Evolutionary conservation across 2,113 vertebrate species (phyloP), one percentile per base, ranked within the genome.

Genomic region (Vicugna pacos): DNA sequence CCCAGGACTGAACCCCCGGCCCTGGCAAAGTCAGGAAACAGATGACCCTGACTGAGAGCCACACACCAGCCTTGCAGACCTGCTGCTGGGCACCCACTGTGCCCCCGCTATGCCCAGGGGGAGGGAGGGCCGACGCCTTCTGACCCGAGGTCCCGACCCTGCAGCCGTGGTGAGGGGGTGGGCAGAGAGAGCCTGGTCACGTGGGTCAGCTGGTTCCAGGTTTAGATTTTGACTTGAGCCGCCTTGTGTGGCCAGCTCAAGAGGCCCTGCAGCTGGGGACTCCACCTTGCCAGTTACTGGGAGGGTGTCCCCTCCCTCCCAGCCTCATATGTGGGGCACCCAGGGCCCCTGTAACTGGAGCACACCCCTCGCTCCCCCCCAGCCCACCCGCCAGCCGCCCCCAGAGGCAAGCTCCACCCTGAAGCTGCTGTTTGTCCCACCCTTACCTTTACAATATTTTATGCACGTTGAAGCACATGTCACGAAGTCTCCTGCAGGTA

Each of bases 21-120:
- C 19, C 38, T 2, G 0, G 72, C 52, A n/a, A 32, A 16, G 12
- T 2, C 0, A 2, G 58, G 24, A 38, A 48, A 13, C 35, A 13
- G 83, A n/a, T 65, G 52, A n/a, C 4, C 75, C 90, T 0, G 0
- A 0, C 35, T 2, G 7, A 48, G 42, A 65, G 69, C 42, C 20
- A 2, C 32, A 5, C 1, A 0, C 42, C 42, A 38, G 54, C 28
- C 42, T 70, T 14, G 12, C 15, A 2, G 8, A 28, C 42, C 52
- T 38, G 46, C 42, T 16, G 32, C 14, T 4, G 1, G 38, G 52
- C 1, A 5, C 79, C 20, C 1, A 0, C 62, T 42, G 19, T 26
- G 65, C 0, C 0, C 38, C 38, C 38, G 5, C 38, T 42, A 42
- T 42, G 32, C 30, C 7, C 8, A 12, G 20, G 2, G 3, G 50